These are phyloP conservation scores for Laterallus jamaicensis DNA, from an alignment of 2,113 vertebrate genomes.

Conservation along the genomic window DNA sequence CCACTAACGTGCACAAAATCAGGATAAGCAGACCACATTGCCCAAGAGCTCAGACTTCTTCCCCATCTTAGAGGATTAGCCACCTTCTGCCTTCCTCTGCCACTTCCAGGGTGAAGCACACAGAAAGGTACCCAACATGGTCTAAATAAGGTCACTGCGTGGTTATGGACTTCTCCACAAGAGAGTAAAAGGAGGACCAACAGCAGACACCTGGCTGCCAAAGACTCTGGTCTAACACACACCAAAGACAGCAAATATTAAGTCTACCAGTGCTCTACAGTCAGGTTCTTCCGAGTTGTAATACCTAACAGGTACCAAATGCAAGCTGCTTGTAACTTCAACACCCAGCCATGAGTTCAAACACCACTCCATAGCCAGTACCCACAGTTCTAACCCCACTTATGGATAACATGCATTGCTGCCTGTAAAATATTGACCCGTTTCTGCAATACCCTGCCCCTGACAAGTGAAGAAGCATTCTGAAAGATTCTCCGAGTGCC, in stretches of 20 bases:
- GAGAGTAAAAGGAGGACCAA: not conserved
- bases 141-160: not conserved
- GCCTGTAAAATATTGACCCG: not conserved
- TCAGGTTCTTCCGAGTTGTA: not conserved
- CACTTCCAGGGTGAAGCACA: not conserved
- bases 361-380: not conserved
- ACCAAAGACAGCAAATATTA: not conserved
- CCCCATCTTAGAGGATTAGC: not conserved
- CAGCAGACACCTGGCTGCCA: not conserved
- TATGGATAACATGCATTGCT: not conserved
- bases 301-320: not conserved
- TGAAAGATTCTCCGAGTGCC: not conserved
- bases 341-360: not conserved
- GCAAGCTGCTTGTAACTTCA: not conserved
- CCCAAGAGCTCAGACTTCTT: not conserved
- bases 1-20: not conserved
- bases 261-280: not conserved
- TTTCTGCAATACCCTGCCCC: not conserved
- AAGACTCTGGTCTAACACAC: not conserved
- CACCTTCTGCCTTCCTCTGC: not conserved
- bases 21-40: not conserved
- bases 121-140: accelerated
- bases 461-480: not conserved
- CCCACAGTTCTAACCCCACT: not conserved
- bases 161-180: not conserved